Base-by-base conservation (phyloP, 1,140 invertebrate species). In the Anoplophora glabripennis region DNA sequence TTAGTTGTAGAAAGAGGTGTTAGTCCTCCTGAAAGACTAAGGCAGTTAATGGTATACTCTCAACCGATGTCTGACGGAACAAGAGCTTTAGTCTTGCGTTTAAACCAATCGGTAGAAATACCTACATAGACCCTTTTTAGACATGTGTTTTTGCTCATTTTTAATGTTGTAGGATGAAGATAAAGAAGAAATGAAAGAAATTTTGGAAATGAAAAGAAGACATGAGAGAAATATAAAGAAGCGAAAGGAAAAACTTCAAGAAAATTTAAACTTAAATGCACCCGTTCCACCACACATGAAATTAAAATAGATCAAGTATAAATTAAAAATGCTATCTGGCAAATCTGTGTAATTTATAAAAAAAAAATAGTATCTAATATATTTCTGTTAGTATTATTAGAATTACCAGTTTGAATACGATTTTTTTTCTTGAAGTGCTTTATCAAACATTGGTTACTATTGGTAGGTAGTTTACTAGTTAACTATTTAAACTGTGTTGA, bases 1-100 rank as follows among this genome's bases (percentile, higher is more conserved):
- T 79, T 99, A 35, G 94, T 98, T 11, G 91, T 99, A 21, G 96
- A 99, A 75, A 81, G 96, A 77, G 96, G 94, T 7, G 92, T 98
- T 0, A 88, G 89, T 55, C 94, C 94, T 0, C 81, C 85, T 36
- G 90, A 96, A 73, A 80, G 96, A 47, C 75, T 93, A 15, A 86
- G 87, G 72, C 89, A 95, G 70, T 83, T 97, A 38, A 84, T 89
- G 76, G 84, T 87, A 36, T 99, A 99, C 75, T 95, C 93, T n/a
- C 92, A 98, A 74, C 89, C 94, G 0, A 96, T 96, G 89, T 93
- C 92, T 0, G 93, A 92, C 72, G 92, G 92, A 0, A 81, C 89
- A 65, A 79, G 92, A 68, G 96, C 93, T 7, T 77, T 98, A 17
- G 91, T 96, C 0, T 76, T 96, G 7, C 83, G 92, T 47, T 79